Percentiles rank a stretch among this genome's conserved stretches.
phyloP scores from a whole-genome alignment of 2,888 invertebrate species.

The Sisyra terminalis region DNA sequence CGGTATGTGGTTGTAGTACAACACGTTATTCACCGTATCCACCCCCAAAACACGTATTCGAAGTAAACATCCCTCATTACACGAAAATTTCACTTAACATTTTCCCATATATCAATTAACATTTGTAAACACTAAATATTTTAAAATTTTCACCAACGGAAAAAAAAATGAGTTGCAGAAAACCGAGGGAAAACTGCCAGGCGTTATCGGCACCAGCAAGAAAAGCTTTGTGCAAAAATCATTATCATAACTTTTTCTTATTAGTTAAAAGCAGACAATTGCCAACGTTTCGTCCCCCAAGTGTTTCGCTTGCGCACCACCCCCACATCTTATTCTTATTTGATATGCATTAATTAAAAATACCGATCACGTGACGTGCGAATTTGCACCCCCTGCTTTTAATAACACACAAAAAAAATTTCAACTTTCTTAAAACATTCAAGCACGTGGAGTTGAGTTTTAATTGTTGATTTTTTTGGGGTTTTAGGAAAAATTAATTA shows the following conservation, averaged over 20 bases:
- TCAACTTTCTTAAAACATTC: background rate
- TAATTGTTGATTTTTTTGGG: conserved; percentile 14
- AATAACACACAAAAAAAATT: no score
- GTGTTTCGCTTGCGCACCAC: conserved; percentile 15
- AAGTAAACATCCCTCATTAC: no score
- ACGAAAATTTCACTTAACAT: no score
- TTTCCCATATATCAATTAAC: no score
- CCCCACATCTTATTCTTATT: conserved; percentile 10
- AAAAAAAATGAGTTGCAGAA: background rate
- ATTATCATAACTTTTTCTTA: conserved; percentile 29
- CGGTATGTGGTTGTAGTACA: no score
- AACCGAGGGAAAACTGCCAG: background rate
- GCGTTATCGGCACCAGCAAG: background rate
- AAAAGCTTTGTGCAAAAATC: conserved; percentile 21
- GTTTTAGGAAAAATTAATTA: conserved; percentile 14
- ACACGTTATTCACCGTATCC: no score
- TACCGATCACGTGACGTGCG: conserved; percentile 19
- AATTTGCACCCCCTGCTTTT: background rate
- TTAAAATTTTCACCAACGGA: background rate
- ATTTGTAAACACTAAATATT: no score
- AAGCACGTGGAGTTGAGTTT: conserved; percentile 11
- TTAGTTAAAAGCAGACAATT: conserved; percentile 27
- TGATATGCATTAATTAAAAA: conserved; percentile 19
- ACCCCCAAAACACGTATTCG: no score
- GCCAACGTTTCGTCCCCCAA: conserved; percentile 14